Percentiles rank a stretch among this genome's conserved stretches.
These are phyloP conservation scores for Apodemia duryi DNA, from an alignment of 2,888 invertebrate genomes.

Conservation along the genomic window DNA sequence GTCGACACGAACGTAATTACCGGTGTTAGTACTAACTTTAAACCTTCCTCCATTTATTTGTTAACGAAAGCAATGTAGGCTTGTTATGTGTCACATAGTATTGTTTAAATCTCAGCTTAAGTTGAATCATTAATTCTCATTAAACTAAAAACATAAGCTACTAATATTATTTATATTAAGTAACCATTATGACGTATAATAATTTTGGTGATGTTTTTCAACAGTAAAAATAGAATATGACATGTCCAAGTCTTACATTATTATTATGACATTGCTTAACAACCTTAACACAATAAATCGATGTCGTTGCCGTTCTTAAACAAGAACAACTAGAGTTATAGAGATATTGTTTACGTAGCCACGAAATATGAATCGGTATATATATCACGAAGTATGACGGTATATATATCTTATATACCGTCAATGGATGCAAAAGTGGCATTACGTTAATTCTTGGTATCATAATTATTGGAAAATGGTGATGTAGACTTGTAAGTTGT, in stretches of 20 bases:
- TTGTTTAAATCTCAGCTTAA: not conserved
- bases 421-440: not conserved
- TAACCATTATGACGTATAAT: too few species aligned
- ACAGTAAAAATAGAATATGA: too few species aligned
- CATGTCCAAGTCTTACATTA: too few species aligned
- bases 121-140: not conserved
- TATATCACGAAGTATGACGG: too few species aligned
- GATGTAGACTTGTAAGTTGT: slow-evolving; percentile 9
- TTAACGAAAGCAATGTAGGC: not conserved
- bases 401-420: not conserved
- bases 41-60: not conserved
- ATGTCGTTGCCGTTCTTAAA: too few species aligned
- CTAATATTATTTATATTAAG: not conserved
- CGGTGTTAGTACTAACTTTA: too few species aligned
- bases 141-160: not conserved
- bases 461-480: slow-evolving; percentile 1
- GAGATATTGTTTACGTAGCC: not conserved
- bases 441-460: not conserved
- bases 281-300: too few species aligned
- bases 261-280: too few species aligned
- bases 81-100: not conserved
- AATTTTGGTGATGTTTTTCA: too few species aligned
- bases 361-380: not conserved
- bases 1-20: too few species aligned
- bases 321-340: not conserved